These are phyloP conservation scores for Microdon myrmicae DNA, from an alignment of 2,888 invertebrate species.

Conservation along the genomic window DNA sequence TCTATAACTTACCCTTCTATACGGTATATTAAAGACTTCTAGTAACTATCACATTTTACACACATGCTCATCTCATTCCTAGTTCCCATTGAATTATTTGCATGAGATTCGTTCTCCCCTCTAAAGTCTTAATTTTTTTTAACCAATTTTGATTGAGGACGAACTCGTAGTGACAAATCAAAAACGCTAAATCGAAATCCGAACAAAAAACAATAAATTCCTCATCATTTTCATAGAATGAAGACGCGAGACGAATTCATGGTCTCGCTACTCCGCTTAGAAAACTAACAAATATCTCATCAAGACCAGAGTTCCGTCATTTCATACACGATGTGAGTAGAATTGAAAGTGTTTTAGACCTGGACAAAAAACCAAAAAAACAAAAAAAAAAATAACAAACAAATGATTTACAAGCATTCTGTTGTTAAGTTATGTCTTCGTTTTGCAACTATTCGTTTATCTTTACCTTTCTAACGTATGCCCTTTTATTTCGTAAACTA, in stretches of 20 bases:
- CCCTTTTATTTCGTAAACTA: too few relatives aligned
- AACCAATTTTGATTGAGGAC: constrained; percentile 52
- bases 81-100: too few relatives aligned
- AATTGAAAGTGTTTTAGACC: constrained; percentile 50
- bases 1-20: too few relatives aligned
- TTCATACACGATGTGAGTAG: constrained; percentile 68
- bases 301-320: constrained; percentile 68
- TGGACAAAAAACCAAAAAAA: constrained; percentile 2
- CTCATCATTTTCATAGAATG: constrained; percentile 65
- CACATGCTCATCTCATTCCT: constrained; percentile 17
- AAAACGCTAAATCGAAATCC: constrained; percentile 27
- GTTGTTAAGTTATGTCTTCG: too few relatives aligned
- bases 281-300: constrained; percentile 68
- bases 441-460: too few relatives aligned
- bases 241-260: constrained; percentile 67
- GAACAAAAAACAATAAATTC: constrained; percentile 36
- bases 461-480: too few relatives aligned
- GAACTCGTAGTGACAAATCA: constrained; percentile 36
- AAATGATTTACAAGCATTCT: too few relatives aligned
- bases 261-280: constrained; percentile 68
- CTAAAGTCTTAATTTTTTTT: constrained; percentile 20
- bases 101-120: constrained; percentile 32
- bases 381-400: constrained; percentile 11
- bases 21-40: too few relatives aligned
- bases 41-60: too few relatives aligned